Evolutionary conservation across 2,113 vertebrate genomes (phyloP).

Genomic region (Oreochromis niloticus): DNA sequence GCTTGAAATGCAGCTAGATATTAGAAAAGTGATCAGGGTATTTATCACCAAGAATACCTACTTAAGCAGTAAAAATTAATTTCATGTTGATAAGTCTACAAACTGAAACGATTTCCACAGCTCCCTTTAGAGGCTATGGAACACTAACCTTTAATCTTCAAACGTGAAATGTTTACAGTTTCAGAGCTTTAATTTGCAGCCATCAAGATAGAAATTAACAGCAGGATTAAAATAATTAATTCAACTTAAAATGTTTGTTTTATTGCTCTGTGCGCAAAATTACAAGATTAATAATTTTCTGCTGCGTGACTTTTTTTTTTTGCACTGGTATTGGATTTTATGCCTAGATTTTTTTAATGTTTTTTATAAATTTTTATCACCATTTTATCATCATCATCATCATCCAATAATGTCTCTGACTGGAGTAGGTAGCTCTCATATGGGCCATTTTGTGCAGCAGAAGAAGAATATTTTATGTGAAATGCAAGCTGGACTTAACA

Average conservation of each 20-base stretch:
- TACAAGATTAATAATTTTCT: not conserved
- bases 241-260: not conserved
- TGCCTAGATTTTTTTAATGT: not conserved
- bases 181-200: not conserved
- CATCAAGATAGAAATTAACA: not conserved
- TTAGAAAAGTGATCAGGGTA: too few species aligned
- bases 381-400: not conserved
- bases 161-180: not conserved
- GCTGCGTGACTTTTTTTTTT: not conserved
- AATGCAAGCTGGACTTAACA: not conserved
- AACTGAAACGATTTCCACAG: not conserved
- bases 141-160: not conserved
- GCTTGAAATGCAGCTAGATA: too few species aligned
- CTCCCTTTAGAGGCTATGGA: not conserved
- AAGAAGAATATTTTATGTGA: not conserved
- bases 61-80: not conserved
- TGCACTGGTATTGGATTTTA: not conserved
- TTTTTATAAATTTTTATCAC: not conserved
- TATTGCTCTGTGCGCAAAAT: not conserved
- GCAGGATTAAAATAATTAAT: not conserved
- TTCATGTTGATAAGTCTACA: not conserved
- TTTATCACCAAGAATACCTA: not conserved
- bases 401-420: not conserved
- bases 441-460: not conserved
- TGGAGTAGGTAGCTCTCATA: not conserved